Evolutionary conservation across 2,888 invertebrate species (phyloP), one percentile per base, ranked within the genome.

Genomic region (Drosophila helvetica): DNA sequence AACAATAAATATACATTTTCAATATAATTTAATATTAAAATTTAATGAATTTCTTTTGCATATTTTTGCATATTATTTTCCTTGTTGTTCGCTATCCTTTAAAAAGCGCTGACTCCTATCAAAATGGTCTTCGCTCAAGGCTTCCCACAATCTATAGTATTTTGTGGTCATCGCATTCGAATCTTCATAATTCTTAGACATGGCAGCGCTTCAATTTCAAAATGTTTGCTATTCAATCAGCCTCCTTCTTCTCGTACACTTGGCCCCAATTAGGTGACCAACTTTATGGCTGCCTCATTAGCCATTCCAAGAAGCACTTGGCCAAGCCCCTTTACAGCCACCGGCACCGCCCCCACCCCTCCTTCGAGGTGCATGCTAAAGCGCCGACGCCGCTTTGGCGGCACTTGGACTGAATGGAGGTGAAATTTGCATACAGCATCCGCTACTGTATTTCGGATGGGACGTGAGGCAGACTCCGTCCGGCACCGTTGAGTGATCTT

Each of bases 401-500:
- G 86, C 82, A 77, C 78, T 81, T 72, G 67, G 62, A 8, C 56
- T 81, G 73, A 86, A 82, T 86, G 77, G 63, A 19, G 19, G n/a
- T n/a, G 51, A 19, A 66, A 87, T 86, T 88, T 82, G 87, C 88
- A 88, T 88, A 86, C 85, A 88, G 88, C 86, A 86, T 86, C 86
- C 86, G 88, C 86, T 86, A 88, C 86, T 88, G 86, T 86, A 75
- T 79, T 60, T 55, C 50, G 27, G 33, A 50, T 25, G 51, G 38
- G 57, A 86, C 88, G 88, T 88, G 88, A 86, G 82, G 50, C 45
- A 30, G 33, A 42, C 57, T 55, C 48, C 43, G 47, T 43, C 54
- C 45, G 59, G 42, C 52, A 42, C 58, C 59, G 76, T 68, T 75
- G 42, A 71, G 58, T 50, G 64, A 43, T 47, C 66, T 75, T 75